A percentile compares a stretch with the other conserved stretches of the same genome.
Evolutionary conservation across 2,113 vertebrate species (phyloP).

Genomic region (Barnardius zonarius): DNA sequence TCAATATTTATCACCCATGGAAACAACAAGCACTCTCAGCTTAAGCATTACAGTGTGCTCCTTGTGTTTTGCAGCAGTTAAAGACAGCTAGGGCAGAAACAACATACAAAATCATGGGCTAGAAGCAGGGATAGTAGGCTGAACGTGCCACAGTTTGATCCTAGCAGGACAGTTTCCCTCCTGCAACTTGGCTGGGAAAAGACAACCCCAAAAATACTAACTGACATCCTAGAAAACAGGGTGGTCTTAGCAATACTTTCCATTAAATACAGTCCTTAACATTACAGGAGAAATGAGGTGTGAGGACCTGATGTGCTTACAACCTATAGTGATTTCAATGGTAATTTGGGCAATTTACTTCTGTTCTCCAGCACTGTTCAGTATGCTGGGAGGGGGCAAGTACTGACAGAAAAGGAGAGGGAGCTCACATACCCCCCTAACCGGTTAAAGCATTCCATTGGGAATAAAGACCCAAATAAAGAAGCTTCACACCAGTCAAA

Average conservation of each 20-base stretch:
- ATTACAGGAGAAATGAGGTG: neutral
- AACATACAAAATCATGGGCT: neutral
- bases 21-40: neutral
- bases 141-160: neutral
- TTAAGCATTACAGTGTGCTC: neutral
- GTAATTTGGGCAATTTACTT: neutral
- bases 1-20: neutral
- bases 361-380: neutral
- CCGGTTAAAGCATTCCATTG: neutral
- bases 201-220: neutral
- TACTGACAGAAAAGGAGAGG: neutral
- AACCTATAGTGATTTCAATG: accelerated
- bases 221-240: neutral
- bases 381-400: neutral
- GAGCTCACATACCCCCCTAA: neutral
- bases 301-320: neutral
- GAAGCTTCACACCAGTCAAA: neutral
- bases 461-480: neutral
- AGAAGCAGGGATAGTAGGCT: neutral
- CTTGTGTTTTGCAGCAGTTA: accelerated
- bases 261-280: neutral
- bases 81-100: neutral
- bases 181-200: neutral
- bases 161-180: neutral
- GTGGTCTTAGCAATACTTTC: neutral